Evolutionary conservation across 2,113 vertebrate genomes (phyloP).

Genomic region (Lepidothrix coronata): DNA sequence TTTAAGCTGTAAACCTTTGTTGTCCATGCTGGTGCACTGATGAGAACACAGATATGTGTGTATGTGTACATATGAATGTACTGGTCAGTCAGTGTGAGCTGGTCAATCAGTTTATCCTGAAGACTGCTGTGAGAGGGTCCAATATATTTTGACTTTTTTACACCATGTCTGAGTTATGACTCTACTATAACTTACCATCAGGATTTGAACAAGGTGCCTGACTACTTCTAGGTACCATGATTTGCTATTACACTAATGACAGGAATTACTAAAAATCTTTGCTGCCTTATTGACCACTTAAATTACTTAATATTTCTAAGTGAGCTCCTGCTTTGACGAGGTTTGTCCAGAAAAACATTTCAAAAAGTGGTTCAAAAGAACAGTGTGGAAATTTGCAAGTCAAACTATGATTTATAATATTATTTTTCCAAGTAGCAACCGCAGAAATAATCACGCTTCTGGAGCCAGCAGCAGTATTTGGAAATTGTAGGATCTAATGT

Average conservation of each 20-base stretch:
- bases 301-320: slow-evolving; percentile 49
- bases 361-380: slow-evolving; percentile 54
- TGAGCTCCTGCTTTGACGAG: slow-evolving; percentile 23
- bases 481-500: slow-evolving; percentile 62
- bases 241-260: slow-evolving; percentile 67
- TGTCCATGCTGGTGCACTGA: neutral
- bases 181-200: slow-evolving; percentile 33
- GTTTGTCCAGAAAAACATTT: slow-evolving; percentile 49
- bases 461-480: slow-evolving; percentile 65
- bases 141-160: slow-evolving; percentile 34
- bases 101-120: neutral
- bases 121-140: neutral
- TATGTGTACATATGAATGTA: accelerated
- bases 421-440: slow-evolving; percentile 66
- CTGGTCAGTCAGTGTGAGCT: too few relatives aligned
- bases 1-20: neutral
- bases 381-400: slow-evolving; percentile 55
- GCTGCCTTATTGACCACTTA: slow-evolving; percentile 55
- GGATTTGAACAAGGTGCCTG: slow-evolving; percentile 34
- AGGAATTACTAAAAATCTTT: slow-evolving; percentile 66
- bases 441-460: slow-evolving; percentile 60
- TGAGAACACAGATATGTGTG: neutral
- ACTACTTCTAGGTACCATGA: slow-evolving; percentile 51
- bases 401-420: slow-evolving; percentile 67
- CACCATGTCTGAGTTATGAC: slow-evolving; percentile 9